Conservation (phyloP, 2,888 invertebrate genomes). For the Drosophila tanythrix region DNA sequence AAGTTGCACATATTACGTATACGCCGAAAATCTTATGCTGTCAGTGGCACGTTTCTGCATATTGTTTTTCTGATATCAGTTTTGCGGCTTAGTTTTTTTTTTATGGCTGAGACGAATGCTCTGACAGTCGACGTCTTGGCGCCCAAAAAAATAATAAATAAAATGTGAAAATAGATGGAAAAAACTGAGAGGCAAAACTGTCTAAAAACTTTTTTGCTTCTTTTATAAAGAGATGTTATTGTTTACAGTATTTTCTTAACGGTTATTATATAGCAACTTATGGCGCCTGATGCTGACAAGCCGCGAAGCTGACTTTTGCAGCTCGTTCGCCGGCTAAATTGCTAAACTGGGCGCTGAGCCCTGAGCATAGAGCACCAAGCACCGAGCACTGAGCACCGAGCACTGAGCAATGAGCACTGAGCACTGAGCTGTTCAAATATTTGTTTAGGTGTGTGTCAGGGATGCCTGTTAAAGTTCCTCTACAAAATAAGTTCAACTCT, state of each 20-base stretch:
- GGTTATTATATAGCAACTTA: constrained; percentile 47
- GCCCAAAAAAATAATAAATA: constrained; percentile 31
- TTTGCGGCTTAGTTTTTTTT: constrained; percentile 29
- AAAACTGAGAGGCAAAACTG: constrained; percentile 17
- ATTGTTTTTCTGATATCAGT: constrained; percentile 45
- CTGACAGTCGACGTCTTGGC: constrained; percentile 27
- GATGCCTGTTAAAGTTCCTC: constrained; percentile 68
- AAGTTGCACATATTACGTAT: constrained; percentile 49
- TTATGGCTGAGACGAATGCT: constrained; percentile 12
- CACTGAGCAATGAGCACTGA: constrained; percentile 6
- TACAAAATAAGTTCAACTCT: constrained; percentile 56
- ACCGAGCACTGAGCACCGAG: not conserved
- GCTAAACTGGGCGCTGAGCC: not conserved
- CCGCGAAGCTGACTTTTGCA: constrained; percentile 23
- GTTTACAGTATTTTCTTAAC: constrained; percentile 53
- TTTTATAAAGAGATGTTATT: constrained; percentile 52
- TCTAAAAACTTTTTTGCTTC: constrained; percentile 41
- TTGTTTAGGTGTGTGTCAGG: constrained; percentile 70
- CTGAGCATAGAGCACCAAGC: constrained; percentile 4
- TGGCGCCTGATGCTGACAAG: constrained; percentile 50
- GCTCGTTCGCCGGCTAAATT: constrained; percentile 24
- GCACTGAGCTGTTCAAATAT: constrained; percentile 70
- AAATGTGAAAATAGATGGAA: constrained; percentile 6
- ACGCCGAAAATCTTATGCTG: constrained; percentile 48
- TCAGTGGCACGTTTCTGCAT: constrained; percentile 47